Evolutionary conservation across 2,113 vertebrate species (phyloP).

Genomic region (Scalopus aquaticus): DNA sequence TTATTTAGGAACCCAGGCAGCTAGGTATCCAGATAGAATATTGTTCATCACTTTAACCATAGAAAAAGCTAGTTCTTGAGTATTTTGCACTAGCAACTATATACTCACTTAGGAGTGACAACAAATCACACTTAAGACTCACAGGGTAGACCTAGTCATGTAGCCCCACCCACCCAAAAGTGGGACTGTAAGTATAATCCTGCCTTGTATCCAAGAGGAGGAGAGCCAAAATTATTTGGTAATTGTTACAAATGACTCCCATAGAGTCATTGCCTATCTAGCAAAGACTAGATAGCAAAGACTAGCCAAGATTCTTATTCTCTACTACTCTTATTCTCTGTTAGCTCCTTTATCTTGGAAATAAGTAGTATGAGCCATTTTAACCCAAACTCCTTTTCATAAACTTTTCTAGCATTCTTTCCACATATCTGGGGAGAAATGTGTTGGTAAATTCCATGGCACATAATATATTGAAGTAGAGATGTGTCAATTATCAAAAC

Average conservation of each 20-base stretch:
- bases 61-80: neutral
- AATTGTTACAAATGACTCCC: neutral
- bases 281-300: no score
- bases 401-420: neutral
- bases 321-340: neutral
- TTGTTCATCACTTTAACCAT: neutral
- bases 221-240: neutral
- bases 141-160: neutral
- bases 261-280: no score
- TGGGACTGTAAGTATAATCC: neutral
- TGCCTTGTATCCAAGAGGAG: neutral
- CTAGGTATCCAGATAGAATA: neutral
- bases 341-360: neutral
- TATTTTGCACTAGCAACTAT: neutral
- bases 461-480: neutral
- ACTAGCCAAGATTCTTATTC: neutral
- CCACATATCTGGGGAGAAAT: neutral
- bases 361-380: neutral
- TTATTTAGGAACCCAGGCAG: neutral
- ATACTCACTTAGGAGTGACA: neutral
- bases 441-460: neutral
- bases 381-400: neutral
- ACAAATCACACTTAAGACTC: slow-evolving; percentile 2
- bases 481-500: neutral
- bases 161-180: neutral